Evolutionary conservation across 2,888 invertebrate species (phyloP), one percentile per base, ranked within the genome.

Genomic region (Lutraria lutraria): DNA sequence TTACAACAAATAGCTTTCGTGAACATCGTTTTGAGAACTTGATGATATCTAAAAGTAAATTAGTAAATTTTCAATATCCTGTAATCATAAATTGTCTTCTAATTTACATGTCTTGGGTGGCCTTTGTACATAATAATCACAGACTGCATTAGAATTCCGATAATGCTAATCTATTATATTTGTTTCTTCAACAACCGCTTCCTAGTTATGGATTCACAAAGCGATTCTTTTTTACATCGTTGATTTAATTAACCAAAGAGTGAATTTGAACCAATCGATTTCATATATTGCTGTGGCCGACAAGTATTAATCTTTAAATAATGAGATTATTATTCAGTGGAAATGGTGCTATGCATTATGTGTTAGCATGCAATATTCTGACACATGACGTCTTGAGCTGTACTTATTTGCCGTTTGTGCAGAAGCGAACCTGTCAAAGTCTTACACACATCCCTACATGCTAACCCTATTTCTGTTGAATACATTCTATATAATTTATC

Each of bases 181-280:
- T 43, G 43, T 43, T 68, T 68, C 63, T 68, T 25, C 63, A 25
- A 68, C n/a, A 25, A 68, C 25, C 3, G 25, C 63, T n/a, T 68
- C 63, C n/a, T 25, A 68, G 63, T 68, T 68, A 68, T 68, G 25
- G 12, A 68, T 68, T 68, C n/a, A 68, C n/a, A 25, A 68, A 68
- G 25, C 25, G 63, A 68, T 68, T 68, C n/a, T 25, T 68, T 21
- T n/a, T 68, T 25, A 68, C 63, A 25, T 8, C 63, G 13, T 68
- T 68, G 63, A 68, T 68, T 68, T 68, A 68, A 68, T 68, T 68
- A 68, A 68, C 63, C 25, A 25, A 25, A 68, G 63, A 12, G 63
- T 25, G 63, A 68, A 25, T 68, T 68, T 6, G 21, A 68, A 25
- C 63, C n/a, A n/a, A 68, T 68, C 63, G 63, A 68, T 68, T 68